Base-by-base conservation (phyloP, 2,113 vertebrate genomes). In the Macaca nemestrina region DNA sequence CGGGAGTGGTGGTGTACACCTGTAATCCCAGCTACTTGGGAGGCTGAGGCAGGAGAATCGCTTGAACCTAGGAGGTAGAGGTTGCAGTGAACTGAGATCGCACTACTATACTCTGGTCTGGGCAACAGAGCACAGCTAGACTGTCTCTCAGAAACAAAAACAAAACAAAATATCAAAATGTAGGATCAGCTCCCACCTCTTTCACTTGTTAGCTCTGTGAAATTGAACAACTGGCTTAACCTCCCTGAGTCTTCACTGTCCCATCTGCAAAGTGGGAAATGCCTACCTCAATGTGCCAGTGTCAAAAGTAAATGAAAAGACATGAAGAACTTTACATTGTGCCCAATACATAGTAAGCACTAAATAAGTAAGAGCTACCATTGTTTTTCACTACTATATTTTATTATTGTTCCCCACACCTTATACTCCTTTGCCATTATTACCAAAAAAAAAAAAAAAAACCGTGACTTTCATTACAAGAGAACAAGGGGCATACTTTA, bases 381-480 rank as follows among this genome's bases (percentile, higher is more conserved):
- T 11, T 61, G 61, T 27, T 82, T 79, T 72, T 95, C 38, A 75
- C 7, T 9, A n/a, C 11, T 59, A n/a, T 85, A 45, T 93, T 87
- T 57, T 76, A 43, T 84, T 35, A 38, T 38, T 85, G 9, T 50
- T 40, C 16, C 6, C 16, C 14, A 27, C 10, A 35, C 64, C 1
- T 87, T 35, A 76, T 2, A 59, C 14, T 57, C 25, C 9, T 90
- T 80, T 73, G 40, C 17, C 17, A 27, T 85, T 70, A 64, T 57
- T 67, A 55, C 14, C 68, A 68, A 50, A 75, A 68, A 68, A 89
- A 95, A 5, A n/a, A 96, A 73, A 89, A 96, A 5, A 96, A 75
- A 61, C 6, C 11, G 8, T 85, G 12, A 67, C 23, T 72, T 92
- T 80, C 22, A 84, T 72, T 32, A 6, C 11, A 88, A 52, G 25